phyloP scores from a whole-genome alignment of 2,113 vertebrate genomes.

The Microtus pennsylvanicus region DNA sequence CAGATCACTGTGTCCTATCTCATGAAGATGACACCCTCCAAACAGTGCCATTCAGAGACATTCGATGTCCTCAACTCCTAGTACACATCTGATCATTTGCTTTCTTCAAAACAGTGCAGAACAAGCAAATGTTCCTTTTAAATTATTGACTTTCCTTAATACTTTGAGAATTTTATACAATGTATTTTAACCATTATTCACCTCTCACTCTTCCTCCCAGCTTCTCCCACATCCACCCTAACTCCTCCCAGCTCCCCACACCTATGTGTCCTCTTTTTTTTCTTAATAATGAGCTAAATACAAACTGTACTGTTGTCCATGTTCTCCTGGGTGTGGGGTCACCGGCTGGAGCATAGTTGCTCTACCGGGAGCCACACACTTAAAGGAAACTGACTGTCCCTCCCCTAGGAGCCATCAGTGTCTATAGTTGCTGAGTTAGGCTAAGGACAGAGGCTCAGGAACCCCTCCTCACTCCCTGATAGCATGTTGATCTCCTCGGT shows the following conservation, averaged over 20 bases:
- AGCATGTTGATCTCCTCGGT: no score
- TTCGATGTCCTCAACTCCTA: background rate
- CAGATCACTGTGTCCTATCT: background rate
- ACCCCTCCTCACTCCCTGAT: background rate
- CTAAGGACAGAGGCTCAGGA: background rate
- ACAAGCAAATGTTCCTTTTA: background rate
- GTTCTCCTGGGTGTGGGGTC: background rate
- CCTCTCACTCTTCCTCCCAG: background rate
- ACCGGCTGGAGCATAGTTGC: background rate
- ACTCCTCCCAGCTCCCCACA: background rate
- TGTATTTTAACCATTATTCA: background rate
- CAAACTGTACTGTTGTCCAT: background rate
- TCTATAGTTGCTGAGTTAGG: background rate
- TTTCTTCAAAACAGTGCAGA: background rate
- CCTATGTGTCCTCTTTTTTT: no score
- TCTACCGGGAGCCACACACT: background rate
- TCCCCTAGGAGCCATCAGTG: no score
- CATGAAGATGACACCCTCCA: background rate
- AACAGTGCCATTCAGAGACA: background rate
- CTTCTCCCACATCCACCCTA: background rate
- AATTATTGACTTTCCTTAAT: background rate
- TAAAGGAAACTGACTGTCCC: background rate
- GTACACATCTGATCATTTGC: no score
- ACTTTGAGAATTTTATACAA: background rate
- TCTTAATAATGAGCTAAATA: background rate